These are phyloP conservation scores for Proctacanthus coquilletti DNA, from an alignment of 1,140 invertebrate genomes.

Conservation along the genomic window DNA sequence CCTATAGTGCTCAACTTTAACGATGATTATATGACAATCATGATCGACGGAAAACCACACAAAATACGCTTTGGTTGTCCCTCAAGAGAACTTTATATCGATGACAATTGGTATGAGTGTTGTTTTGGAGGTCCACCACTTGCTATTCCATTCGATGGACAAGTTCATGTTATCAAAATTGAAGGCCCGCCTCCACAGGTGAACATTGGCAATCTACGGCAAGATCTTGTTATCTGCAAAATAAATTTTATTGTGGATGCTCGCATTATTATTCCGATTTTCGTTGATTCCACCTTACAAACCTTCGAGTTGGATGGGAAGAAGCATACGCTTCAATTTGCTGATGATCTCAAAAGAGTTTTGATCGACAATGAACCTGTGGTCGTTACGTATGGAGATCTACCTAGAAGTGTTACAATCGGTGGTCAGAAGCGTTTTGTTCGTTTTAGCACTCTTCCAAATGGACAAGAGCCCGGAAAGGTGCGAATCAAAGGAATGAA, in stretches of 20 bases:
- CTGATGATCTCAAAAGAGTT: constrained; percentile 55
- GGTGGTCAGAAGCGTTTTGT: constrained; percentile 69
- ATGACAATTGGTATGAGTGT: constrained; percentile 73
- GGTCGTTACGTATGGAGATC: constrained; percentile 76
- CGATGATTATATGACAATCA: constrained; percentile 52
- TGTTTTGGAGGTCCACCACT: constrained; percentile 83
- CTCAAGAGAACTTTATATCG: constrained; percentile 79
- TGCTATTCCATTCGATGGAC: constrained; percentile 64
- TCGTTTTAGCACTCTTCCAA: constrained; percentile 62
- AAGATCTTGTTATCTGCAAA: constrained; percentile 64
- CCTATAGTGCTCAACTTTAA: constrained; percentile 50
- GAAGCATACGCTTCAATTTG: constrained; percentile 62
- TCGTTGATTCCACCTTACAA: constrained; percentile 73
- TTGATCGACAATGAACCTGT: constrained; percentile 73
- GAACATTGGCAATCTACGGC: constrained; percentile 51
- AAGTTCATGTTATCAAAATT: constrained; percentile 56
- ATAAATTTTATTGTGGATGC: constrained; percentile 72
- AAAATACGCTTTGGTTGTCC: constrained; percentile 80
- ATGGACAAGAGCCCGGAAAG: constrained; percentile 50
- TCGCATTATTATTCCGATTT: constrained; percentile 58
- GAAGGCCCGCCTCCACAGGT: constrained; percentile 79
- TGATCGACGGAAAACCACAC: constrained; percentile 52
- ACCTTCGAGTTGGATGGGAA: constrained; percentile 59
- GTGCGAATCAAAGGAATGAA: constrained; percentile 54
- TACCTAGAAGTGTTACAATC: constrained; percentile 74